Base-by-base conservation (phyloP, 2,797 vertebrate genomes). In the Pitangus sulphuratus region DNA sequence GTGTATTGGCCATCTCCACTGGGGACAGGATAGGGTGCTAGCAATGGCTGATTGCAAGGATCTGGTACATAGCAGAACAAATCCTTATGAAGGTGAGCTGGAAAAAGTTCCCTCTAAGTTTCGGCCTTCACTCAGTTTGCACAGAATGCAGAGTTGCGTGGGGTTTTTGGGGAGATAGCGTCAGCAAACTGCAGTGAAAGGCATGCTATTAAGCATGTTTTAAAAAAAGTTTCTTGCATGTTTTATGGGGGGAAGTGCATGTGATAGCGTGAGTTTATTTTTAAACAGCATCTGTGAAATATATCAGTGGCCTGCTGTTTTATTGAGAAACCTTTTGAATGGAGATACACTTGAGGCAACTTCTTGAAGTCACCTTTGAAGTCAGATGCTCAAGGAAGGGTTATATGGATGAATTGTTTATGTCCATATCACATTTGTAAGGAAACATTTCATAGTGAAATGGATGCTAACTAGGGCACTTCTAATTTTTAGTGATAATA, bases 211-310 rank as follows among this genome's bases (percentile, higher is more conserved):
- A n/a, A 71, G 30, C 9, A 9, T 66, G 54, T 22, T 78, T 22
- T 8, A 8, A 60, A 68, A 68, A 89, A 76, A 4, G 33, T 95
- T 96, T 93, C 60, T 87, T 93, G 22, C 44, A 78, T 95, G 47
- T 89, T 95, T 58, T 35, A 5, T 25, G 37, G 20, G 31, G 37
- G 50, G 25, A 51, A 47, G 8, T 48, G 42, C 25, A 24, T 77
- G 15, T 37, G 44, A 75, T 50, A 64, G 16, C 37, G 33, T 19
- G 15, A 69, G 30, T 24, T 2, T 37, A 35, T n/a, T 83, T 87
- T 45, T 58, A 81, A 91, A 60, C 40, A 66, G 28, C 35, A 54
- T 66, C n/a, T 91, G 78, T 95, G 66, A 21, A 87, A 56, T 70
- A 20, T 66, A 13, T 53, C 54, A 40, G 18, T 87, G 68, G 14